Evolutionary conservation across 2,888 invertebrate genomes (phyloP).

Genomic region (Lasioglossum leucozonium): DNA sequence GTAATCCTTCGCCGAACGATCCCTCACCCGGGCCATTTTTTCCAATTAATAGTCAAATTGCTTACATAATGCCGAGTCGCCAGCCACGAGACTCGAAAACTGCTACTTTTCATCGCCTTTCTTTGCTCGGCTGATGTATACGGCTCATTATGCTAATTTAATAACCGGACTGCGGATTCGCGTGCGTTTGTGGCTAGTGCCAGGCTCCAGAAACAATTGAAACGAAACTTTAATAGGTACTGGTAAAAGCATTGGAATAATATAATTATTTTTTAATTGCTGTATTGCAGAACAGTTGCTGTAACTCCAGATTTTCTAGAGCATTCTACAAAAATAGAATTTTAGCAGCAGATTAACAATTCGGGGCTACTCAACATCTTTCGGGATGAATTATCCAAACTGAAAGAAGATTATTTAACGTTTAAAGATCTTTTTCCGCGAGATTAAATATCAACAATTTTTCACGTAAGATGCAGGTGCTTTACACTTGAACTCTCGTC

Average conservation of each 20-base stretch:
- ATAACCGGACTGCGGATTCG: not conserved
- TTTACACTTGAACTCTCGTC: not conserved
- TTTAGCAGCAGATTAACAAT: too few species aligned
- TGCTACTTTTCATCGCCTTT: slow-evolving; percentile 12
- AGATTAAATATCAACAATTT: too few species aligned
- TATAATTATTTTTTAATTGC: too few species aligned
- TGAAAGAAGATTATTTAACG: too few species aligned
- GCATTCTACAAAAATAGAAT: too few species aligned
- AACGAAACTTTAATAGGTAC: too few species aligned
- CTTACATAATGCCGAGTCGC: not conserved
- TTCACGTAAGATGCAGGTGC: not conserved
- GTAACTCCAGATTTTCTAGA: too few species aligned
- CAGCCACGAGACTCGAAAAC: not conserved
- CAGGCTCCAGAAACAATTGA: not conserved
- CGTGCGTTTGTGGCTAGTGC: not conserved
- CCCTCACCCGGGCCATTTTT: slow-evolving; percentile 12
- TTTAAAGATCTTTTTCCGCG: too few species aligned
- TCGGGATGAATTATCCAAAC: too few species aligned
- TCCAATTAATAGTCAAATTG: slow-evolving; percentile 16
- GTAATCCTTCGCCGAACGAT: slow-evolving; percentile 40
- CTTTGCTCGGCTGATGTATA: not conserved
- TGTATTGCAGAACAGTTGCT: too few species aligned
- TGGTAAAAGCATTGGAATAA: too few species aligned
- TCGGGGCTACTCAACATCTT: too few species aligned
- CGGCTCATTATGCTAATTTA: not conserved